Percentiles rank a stretch among this genome's conserved stretches.
Evolutionary conservation across 2,113 vertebrate species (phyloP).

Genomic region (Arvicanthis niloticus): DNA sequence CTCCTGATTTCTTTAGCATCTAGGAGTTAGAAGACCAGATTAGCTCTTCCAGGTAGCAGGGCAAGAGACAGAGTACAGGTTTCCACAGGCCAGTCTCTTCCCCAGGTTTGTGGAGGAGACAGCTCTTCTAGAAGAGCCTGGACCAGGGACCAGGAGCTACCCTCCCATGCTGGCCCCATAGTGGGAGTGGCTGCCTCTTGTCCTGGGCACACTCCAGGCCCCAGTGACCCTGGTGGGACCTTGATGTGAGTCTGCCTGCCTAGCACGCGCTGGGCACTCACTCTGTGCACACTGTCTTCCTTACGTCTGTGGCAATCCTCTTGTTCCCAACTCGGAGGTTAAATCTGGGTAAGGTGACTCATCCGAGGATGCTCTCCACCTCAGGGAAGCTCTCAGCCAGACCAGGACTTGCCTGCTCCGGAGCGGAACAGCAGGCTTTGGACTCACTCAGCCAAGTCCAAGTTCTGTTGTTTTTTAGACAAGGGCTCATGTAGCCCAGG

Average conservation of each 20-base stretch:
- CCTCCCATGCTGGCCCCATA: too few species aligned
- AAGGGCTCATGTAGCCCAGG: not conserved
- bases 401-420: accelerated
- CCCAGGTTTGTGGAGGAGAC: accelerated
- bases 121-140: not conserved
- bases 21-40: not conserved
- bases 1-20: not conserved
- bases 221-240: too few species aligned
- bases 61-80: not conserved
- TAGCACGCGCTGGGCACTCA: accelerated
- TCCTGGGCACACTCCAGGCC: not conserved
- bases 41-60: not conserved
- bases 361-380: accelerated
- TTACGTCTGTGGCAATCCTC: not conserved
- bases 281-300: accelerated
- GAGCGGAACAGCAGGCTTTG: not conserved
- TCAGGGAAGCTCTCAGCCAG: accelerated
- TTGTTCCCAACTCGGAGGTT: not conserved
- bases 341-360: not conserved
- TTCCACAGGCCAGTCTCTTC: not conserved
- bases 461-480: not conserved
- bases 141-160: not conserved
- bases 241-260: not conserved
- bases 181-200: accelerated
- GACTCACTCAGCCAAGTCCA: not conserved